Evolutionary conservation across 2,113 vertebrate genomes (phyloP).

Genomic region (Ia io): DNA sequence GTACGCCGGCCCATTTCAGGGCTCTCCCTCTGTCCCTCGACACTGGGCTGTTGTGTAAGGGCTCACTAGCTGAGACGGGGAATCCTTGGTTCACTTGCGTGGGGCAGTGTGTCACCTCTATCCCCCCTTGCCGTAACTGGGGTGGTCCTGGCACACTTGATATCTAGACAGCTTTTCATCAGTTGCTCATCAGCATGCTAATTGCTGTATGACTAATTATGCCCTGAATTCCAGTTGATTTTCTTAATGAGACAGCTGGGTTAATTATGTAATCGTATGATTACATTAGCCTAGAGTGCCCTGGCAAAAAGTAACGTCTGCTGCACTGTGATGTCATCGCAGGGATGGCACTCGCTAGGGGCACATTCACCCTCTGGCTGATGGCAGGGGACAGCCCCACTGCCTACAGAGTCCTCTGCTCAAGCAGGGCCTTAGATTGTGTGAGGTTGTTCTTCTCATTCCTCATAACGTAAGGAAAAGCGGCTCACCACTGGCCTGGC

Average conservation of each 20-base stretch:
- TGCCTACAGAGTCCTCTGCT: constrained; percentile 32
- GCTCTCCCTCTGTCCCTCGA: not conserved
- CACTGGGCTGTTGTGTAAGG: not conserved
- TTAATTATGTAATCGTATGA: constrained; percentile 96
- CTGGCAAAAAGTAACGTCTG: constrained; percentile 81
- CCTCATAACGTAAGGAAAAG: not conserved
- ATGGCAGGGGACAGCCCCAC: constrained; percentile 3
- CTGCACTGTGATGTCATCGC: constrained; percentile 74
- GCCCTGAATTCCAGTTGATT: constrained; percentile 94
- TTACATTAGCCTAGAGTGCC: constrained; percentile 90
- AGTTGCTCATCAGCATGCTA: constrained; percentile 90
- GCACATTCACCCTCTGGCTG: constrained; percentile 45
- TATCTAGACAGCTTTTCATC: constrained; percentile 87
- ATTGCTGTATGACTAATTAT: constrained; percentile 94
- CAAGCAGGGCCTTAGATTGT: not conserved
- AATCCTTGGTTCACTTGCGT: not conserved
- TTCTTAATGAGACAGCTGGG: constrained; percentile 95
- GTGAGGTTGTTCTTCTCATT: not conserved
- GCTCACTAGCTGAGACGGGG: not conserved
- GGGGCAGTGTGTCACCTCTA: not conserved
- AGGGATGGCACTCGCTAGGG: constrained; percentile 62
- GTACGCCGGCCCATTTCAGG: rapidly evolving
- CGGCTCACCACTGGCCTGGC: not conserved
- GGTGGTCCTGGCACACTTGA: constrained; percentile 83
- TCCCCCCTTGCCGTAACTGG: constrained; percentile 71